Base-by-base conservation (phyloP, 2,888 invertebrate genomes). In the Polia nebulosa region DNA sequence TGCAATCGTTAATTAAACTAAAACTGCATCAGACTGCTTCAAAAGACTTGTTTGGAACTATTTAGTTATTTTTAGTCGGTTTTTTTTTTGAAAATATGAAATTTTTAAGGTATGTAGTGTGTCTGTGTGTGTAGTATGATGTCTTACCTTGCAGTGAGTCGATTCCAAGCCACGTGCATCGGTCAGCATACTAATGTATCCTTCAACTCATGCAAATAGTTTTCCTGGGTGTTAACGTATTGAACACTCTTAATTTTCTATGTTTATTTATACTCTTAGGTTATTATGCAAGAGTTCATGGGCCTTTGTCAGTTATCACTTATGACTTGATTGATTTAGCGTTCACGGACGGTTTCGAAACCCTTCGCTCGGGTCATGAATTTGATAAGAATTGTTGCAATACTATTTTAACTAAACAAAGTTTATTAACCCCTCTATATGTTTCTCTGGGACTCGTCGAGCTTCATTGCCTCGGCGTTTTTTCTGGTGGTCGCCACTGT, bases 301-400 rank as follows among this genome's bases (percentile, higher is more conserved):
- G 52, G 32, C 69, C 68, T 69, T 51, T 55, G 27, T 20, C 20
- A 53, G 32, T 76, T 76, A 69, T 72, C 77, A 32, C n/a, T 27
- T 55, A n/a, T n/a, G n/a, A 22, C 22, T n/a, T 39, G 36, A 76
- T 68, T 76, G 34, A 72, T 70, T 76, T 9, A n/a, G 8, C 44
- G 11, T n/a, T 27, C 6, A 22, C 34, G 25, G 29, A 36, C 25
- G 22, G 9, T 29, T 51, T 25, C 41, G 76, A 45, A 36, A 27
- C 52, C 39, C 41, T 36, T 45, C n/a, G 22, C 71, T 39, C 32
- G 8, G 41, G 51, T 69, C 72, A 15, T 60, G 32, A 44, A 25
- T 60, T 52, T 44, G 80, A 74, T 74, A 74, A 79, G 53, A 55
- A 52, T 49, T 25, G 72, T 60, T 60, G 55, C 55, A 52, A 45